Conservation (phyloP, 2,797 vertebrate species). For the Catamblyrhynchus diadema region DNA sequence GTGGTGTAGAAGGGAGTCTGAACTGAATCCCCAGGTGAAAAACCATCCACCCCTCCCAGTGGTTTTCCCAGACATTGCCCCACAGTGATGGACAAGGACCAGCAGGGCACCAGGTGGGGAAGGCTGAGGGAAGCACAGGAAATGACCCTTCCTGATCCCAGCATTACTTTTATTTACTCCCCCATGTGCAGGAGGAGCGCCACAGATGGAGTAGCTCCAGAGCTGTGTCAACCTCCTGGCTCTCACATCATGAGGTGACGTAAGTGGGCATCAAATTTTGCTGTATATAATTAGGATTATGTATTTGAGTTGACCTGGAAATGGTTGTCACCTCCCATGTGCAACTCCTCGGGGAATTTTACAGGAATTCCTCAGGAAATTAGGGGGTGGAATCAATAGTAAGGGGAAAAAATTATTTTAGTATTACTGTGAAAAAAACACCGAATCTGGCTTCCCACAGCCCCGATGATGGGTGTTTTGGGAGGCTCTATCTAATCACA, state of each 20-base stretch:
- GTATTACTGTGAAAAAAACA: neutral
- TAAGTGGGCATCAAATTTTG: neutral
- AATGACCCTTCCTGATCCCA: neutral
- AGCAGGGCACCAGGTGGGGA: neutral
- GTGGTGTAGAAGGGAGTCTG: slow-evolving; percentile 31
- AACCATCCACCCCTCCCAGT: neutral
- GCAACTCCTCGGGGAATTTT: neutral
- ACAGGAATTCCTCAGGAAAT: neutral
- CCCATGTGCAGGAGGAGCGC: neutral
- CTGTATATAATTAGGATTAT: rapidly evolving
- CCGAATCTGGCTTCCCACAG: neutral
- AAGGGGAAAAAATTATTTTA: rapidly evolving
- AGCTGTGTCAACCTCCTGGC: rapidly evolving
- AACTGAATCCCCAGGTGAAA: slow-evolving; percentile 51
- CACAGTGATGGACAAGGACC: neutral
- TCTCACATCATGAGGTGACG: rapidly evolving
- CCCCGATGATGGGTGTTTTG: neutral
- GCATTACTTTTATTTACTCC: neutral
- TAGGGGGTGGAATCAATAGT: neutral
- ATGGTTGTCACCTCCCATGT: neutral
- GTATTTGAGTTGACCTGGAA: neutral
- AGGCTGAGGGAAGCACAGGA: neutral
- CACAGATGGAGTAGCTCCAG: neutral
- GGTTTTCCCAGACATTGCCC: neutral
- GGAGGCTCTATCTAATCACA: neutral